phyloP scores from a whole-genome alignment of 2,888 invertebrate species.

The Pollenia angustigena region DNA sequence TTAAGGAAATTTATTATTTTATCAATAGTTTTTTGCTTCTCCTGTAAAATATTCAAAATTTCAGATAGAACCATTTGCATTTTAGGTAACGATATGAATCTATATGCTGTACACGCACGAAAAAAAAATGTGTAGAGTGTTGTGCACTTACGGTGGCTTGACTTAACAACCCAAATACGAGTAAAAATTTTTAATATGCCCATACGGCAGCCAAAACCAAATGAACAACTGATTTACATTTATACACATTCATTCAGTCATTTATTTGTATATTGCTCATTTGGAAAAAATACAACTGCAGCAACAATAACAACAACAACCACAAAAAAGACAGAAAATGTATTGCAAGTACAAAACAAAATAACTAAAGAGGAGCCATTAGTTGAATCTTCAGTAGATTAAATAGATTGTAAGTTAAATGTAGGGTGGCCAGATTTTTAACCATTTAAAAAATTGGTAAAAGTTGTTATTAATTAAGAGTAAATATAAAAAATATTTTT shows the following conservation, averaged over 20 bases:
- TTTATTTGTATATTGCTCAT: slow-evolving; percentile 45
- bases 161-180: slow-evolving; percentile 64
- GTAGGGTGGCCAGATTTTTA: slow-evolving; percentile 30
- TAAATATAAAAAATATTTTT: no score
- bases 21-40: no score
- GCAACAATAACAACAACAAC: not conserved
- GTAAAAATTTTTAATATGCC: slow-evolving; percentile 52
- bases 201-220: slow-evolving; percentile 30
- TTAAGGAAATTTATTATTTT: no score
- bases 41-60: no score
- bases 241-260: slow-evolving; percentile 49
- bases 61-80: no score
- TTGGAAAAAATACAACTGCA: slow-evolving; percentile 21
- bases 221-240: slow-evolving; percentile 45
- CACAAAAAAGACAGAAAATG: not conserved
- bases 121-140: slow-evolving; percentile 4
- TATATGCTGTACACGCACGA: not conserved
- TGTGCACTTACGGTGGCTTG: slow-evolving; percentile 62
- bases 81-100: no score
- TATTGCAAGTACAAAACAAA: slow-evolving; percentile 32
- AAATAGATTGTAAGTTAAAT: slow-evolving; percentile 16
- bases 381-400: slow-evolving; percentile 62
- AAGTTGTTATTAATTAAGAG: no score
- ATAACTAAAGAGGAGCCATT: slow-evolving; percentile 52
- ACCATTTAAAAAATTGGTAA: no score